Evolutionary conservation across 2,888 invertebrate species (phyloP).

Genomic region (Tiphia femorata): DNA sequence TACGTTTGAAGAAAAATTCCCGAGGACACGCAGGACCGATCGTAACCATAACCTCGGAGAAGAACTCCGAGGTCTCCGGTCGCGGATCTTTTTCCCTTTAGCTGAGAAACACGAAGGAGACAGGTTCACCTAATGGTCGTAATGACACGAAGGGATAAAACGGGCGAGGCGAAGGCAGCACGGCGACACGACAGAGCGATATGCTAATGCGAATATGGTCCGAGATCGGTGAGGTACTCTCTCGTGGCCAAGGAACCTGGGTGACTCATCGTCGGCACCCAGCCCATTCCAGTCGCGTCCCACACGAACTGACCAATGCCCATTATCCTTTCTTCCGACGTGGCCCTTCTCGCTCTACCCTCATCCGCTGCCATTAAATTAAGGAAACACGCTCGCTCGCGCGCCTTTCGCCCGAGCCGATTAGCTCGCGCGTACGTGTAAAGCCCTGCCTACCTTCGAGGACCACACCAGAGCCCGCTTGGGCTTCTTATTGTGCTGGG

Average conservation of each 20-base stretch:
- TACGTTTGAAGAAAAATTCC: no score
- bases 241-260: no score
- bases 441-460: no score
- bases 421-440: slow-evolving; percentile 1
- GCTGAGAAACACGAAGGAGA: neutral
- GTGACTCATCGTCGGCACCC: slow-evolving; percentile 45
- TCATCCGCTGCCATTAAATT: slow-evolving; percentile 25
- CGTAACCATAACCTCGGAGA: no score
- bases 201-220: slow-evolving; percentile 49
- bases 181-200: slow-evolving; percentile 18
- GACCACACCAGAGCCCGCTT: no score
- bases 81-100: neutral
- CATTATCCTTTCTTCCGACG: slow-evolving; percentile 4
- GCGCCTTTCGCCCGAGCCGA: no score
- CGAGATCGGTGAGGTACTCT: slow-evolving; percentile 36
- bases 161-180: slow-evolving; percentile 1
- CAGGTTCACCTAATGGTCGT: neutral
- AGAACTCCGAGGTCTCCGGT: no score
- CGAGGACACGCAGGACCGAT: no score
- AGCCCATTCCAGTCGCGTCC: slow-evolving; percentile 31
- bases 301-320: slow-evolving; percentile 31
- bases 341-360: neutral
- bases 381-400: slow-evolving; percentile 18
- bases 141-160: no score
- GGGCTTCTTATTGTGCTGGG: no score